These are phyloP conservation scores for Sarcophaga rosellei DNA, from an alignment of 2,888 invertebrate genomes.

Conservation along the genomic window DNA sequence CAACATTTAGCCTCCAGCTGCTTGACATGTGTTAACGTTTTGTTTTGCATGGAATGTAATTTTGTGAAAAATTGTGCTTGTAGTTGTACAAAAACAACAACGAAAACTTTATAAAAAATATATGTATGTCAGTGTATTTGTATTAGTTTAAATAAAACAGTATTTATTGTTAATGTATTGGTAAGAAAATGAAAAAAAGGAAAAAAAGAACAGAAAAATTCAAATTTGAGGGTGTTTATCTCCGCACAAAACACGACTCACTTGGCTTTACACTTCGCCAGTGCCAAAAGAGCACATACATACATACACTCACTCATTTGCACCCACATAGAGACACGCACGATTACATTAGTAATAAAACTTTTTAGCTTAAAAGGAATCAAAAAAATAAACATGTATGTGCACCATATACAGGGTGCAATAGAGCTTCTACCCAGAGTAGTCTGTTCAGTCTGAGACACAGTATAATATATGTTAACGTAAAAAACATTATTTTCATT, in stretches of 20 bases:
- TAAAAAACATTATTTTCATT: no score
- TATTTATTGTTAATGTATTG: not conserved
- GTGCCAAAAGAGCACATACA: conserved; percentile 23
- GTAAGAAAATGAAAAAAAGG: not conserved
- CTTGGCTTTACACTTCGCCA: conserved; percentile 43
- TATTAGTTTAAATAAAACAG: not conserved
- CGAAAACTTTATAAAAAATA: not conserved
- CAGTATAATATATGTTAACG: no score
- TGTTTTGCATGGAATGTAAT: conserved; percentile 20
- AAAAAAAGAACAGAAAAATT: not conserved
- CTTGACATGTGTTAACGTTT: conserved; percentile 62
- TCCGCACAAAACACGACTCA: conserved; percentile 25
- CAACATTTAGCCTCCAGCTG: conserved; percentile 47
- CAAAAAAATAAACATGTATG: not conserved
- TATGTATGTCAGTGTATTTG: not conserved
- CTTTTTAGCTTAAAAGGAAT: not conserved
- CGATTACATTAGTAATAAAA: conserved; percentile 8
- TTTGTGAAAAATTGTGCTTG: not conserved
- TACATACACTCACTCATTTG: not conserved
- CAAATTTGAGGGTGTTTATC: conserved; percentile 42
- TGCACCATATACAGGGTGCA: not conserved
- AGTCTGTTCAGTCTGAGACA: no score
- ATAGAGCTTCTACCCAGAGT: no score
- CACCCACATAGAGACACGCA: not conserved
- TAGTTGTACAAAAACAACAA: not conserved